phyloP scores from a whole-genome alignment of 2,113 vertebrate species.

The Psittacula cyanocephala region DNA sequence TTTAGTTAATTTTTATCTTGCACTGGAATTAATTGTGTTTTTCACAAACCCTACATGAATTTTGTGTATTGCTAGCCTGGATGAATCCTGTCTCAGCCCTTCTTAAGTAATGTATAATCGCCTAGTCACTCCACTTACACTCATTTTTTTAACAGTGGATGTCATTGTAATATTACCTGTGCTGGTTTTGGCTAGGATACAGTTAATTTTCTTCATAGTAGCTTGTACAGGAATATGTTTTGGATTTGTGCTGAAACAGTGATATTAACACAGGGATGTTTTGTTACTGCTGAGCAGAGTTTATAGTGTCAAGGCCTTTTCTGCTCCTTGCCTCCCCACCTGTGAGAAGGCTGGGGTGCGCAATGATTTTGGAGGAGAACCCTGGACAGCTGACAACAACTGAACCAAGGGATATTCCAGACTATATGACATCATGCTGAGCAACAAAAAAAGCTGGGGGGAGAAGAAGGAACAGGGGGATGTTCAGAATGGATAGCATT shows the following conservation, averaged over 20 bases:
- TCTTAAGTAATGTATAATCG: neutral
- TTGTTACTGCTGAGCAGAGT: rapidly evolving
- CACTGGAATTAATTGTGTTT: neutral
- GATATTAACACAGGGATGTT: neutral
- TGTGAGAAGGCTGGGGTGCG: neutral
- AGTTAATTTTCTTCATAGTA: neutral
- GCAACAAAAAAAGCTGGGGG: too few species aligned
- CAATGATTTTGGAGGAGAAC: neutral
- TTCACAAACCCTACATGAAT: neutral
- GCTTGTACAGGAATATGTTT: neutral
- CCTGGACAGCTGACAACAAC: neutral
- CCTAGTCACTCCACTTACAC: neutral
- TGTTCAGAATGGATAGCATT: rapidly evolving
- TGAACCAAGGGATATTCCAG: neutral
- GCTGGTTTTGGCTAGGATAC: neutral
- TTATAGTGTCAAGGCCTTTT: neutral
- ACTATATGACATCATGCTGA: rapidly evolving
- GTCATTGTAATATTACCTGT: neutral
- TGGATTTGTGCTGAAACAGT: neutral
- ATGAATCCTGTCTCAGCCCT: neutral
- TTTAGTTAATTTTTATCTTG: neutral
- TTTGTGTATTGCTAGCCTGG: neutral
- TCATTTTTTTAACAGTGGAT: neutral
- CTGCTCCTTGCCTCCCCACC: neutral
- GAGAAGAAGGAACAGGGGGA: neutral